Conservation (phyloP, 2,113 vertebrate species). For the Motacilla tschutschensis region DNA sequence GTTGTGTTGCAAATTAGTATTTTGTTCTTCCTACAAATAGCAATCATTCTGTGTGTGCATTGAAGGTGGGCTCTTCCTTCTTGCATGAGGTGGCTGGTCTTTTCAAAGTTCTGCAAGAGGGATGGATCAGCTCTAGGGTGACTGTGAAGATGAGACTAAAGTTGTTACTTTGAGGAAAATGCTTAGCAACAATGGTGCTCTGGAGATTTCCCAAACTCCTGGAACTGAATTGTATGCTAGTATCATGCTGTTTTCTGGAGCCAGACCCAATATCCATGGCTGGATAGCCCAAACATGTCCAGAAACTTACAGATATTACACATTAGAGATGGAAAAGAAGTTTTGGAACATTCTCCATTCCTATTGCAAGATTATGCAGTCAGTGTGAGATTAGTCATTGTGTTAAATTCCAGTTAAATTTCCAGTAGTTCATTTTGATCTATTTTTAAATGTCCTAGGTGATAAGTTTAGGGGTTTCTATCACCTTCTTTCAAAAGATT, state of each 20-base stretch:
- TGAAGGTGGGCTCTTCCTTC: neutral
- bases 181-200: neutral
- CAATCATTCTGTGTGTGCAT: neutral
- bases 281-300: neutral
- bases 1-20: neutral
- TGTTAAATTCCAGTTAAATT: neutral
- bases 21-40: neutral
- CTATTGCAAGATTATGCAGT: neutral
- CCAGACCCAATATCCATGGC: neutral
- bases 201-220: neutral
- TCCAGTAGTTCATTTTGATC: neutral
- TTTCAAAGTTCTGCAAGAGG: neutral
- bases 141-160: neutral
- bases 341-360: neutral
- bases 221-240: neutral
- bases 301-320: neutral
- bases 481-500: neutral
- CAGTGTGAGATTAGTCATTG: neutral
- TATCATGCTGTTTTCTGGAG: constrained; percentile 13
- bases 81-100: neutral
- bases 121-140: neutral
- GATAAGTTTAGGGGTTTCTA: neutral
- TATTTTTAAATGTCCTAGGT: neutral
- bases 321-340: neutral
- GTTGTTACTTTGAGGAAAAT: neutral